Evolutionary conservation across 2,888 invertebrate genomes (phyloP).

Genomic region (Ochlodes sylvanus): DNA sequence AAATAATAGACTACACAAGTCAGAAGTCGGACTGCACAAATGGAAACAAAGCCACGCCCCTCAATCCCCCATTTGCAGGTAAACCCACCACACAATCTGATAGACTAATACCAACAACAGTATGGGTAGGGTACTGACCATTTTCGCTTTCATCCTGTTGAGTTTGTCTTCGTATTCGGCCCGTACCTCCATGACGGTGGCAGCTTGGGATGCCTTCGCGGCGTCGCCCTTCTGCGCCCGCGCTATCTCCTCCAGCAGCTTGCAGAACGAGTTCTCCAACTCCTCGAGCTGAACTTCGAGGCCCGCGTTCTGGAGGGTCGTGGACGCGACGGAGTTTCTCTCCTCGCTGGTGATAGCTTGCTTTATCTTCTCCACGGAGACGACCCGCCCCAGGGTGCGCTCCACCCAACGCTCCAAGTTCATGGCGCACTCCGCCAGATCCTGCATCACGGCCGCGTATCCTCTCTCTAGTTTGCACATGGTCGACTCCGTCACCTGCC

Average conservation of each 20-base stretch:
- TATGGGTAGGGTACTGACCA: conserved; percentile 87
- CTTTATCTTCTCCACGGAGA: conserved; percentile 72
- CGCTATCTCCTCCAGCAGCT: conserved; percentile 65
- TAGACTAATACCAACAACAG: conserved; percentile 77
- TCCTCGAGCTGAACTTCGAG: conserved; percentile 73
- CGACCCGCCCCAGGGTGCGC: conserved; percentile 60
- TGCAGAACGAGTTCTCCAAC: conserved; percentile 73
- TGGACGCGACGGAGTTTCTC: conserved; percentile 55
- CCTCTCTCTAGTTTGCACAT: conserved; percentile 71
- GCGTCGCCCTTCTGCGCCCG: conserved; percentile 63
- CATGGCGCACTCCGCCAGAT: conserved; percentile 69
- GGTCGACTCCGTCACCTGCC: conserved; percentile 56
- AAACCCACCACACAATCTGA: conserved; percentile 82
- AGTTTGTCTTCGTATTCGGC: conserved; percentile 90
- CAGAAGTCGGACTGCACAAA: conserved; percentile 46
- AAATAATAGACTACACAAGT: conserved; percentile 61
- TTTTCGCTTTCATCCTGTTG: conserved; percentile 91
- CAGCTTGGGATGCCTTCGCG: conserved; percentile 57
- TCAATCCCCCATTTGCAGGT: conserved; percentile 71
- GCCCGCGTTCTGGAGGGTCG: conserved; percentile 66
- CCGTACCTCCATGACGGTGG: conserved; percentile 82
- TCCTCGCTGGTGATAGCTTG: conserved; percentile 70
- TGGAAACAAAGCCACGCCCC: conserved; percentile 53
- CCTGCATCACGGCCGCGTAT: conserved; percentile 73
- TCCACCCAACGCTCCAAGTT: conserved; percentile 76